Evolutionary conservation across 2,113 vertebrate genomes (phyloP).

Genomic region (Regulus satrapa): DNA sequence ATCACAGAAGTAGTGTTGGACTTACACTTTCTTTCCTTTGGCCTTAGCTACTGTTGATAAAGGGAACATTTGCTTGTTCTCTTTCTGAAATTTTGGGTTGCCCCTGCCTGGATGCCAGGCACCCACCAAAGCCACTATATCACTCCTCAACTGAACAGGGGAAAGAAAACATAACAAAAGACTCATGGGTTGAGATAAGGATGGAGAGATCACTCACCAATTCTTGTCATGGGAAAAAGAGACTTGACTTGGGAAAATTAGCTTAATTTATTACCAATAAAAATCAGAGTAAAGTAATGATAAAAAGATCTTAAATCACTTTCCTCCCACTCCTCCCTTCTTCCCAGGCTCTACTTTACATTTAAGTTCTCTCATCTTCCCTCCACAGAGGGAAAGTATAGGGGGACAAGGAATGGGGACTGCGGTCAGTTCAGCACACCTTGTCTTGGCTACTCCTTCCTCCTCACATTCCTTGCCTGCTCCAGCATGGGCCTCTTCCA

Average conservation of each 20-base stretch:
- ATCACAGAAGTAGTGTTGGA: background rate
- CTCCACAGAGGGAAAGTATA: background rate
- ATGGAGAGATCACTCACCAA: background rate
- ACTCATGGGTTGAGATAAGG: background rate
- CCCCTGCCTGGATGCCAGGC: background rate
- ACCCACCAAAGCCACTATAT: background rate
- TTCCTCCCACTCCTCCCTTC: background rate
- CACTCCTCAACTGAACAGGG: background rate
- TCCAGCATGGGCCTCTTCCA: background rate
- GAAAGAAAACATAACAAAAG: background rate
- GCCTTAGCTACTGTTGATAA: background rate
- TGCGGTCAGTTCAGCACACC: background rate
- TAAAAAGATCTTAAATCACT: background rate
- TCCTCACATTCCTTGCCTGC: background rate
- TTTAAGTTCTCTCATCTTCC: background rate
- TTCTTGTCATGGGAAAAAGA: background rate
- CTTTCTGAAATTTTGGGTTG: background rate
- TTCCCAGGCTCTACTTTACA: background rate
- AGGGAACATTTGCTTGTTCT: background rate
- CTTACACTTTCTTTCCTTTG: background rate
- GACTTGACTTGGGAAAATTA: background rate
- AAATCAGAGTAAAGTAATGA: background rate
- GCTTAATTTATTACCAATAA: background rate
- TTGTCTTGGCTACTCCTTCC: background rate
- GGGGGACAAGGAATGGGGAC: background rate